Conservation (phyloP, 1,140 invertebrate genomes). For the Araneus ventricosus region DNA sequence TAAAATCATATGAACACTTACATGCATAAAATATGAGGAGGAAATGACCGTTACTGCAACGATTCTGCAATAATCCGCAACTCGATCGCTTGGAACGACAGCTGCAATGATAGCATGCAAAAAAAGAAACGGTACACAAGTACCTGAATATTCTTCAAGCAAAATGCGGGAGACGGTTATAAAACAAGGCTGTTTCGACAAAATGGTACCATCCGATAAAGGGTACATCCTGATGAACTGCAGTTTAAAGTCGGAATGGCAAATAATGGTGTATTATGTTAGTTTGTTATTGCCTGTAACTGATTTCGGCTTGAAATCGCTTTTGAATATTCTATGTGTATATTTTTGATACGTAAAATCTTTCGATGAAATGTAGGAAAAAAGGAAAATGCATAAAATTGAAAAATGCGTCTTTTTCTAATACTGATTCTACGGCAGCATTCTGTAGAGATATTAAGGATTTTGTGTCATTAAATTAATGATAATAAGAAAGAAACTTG, state of each 20-base stretch:
- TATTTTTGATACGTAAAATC: too few species aligned
- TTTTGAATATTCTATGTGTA: too few species aligned
- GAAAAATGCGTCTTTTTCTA: too few species aligned
- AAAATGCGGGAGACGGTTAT: neutral
- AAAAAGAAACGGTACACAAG: neutral
- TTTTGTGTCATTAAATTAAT: too few species aligned
- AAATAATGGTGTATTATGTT: neutral
- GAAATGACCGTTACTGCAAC: constrained; percentile 35
- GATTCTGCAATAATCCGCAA: constrained; percentile 29
- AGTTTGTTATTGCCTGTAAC: neutral
- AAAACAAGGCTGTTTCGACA: neutral
- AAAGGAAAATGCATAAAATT: too few species aligned
- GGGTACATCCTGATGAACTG: neutral
- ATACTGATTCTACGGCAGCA: too few species aligned
- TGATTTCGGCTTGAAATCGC: neutral
- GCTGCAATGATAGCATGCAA: neutral
- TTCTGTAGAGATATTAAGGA: too few species aligned
- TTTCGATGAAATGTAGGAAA: too few species aligned
- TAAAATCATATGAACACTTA: constrained; percentile 41
- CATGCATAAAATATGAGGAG: constrained; percentile 49
- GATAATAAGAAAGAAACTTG: too few species aligned
- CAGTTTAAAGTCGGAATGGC: neutral
- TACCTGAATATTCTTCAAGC: neutral
- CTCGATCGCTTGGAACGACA: neutral
- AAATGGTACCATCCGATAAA: neutral